Base-by-base conservation (phyloP, 2,113 vertebrate genomes). In the Theristicus caerulescens region DNA sequence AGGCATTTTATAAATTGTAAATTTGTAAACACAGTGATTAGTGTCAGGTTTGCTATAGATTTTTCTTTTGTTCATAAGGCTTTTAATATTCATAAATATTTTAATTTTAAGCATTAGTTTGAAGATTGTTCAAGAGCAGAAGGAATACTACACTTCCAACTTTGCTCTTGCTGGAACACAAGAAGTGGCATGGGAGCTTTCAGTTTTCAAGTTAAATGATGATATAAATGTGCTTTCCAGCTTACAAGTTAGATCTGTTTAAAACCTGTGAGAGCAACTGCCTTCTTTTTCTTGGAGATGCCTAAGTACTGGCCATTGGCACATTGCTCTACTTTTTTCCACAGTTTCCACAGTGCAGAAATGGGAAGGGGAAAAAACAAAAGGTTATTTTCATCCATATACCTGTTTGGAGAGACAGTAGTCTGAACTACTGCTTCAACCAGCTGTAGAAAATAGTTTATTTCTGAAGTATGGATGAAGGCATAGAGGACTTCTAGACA, bases 121-220 rank as follows among this genome's bases (percentile, higher is more conserved):
- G 17, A 74, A 71, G 65, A 44, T 62, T 49, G 14, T 78, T 91
- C 40, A 40, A 76, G 46, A 26, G 22, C 46, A 88, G 27, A 7
- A 85, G 24, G 10, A 65, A 3, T 51, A 14, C 15, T 22, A 2
- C 3, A 2, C 19, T 73, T 82, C 9, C 0, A 0, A n/a, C 47
- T 94, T 80, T 25, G 6, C 65, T 90, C 44, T 80, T 90, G 44
- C 46, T 51, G 42, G 36, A 22, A 21, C 44, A 29, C 26, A 34
- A 46, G 40, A 47, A 82, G 7, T 29, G 17, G 10, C 18, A 51
- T 36, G 32, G 19, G 6, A 15, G 8, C 42, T 89, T 94, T 47
- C 1, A 47, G 67, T 82, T 91, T 66, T 71, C 72, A 89, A 57
- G 57, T 47, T 72, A 44, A 27, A 22, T 67, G 29, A 13, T 11